A percentile compares a stretch with the other conserved stretches of the same genome.
These are phyloP conservation scores for Lysandra bellargus DNA, from an alignment of 2,888 invertebrate genomes.

Conservation along the genomic window DNA sequence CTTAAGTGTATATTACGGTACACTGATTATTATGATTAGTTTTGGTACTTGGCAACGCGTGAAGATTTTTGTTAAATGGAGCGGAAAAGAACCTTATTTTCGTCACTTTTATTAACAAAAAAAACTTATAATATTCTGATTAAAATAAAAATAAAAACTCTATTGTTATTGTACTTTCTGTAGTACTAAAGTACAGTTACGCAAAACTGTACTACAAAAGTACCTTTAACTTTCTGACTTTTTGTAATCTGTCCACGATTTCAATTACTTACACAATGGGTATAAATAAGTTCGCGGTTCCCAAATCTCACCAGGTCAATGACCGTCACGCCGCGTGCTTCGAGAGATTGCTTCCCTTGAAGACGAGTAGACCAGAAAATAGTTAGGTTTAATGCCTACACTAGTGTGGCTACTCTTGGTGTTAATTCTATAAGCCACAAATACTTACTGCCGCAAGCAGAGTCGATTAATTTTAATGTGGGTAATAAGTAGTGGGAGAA, in stretches of 20 bases:
- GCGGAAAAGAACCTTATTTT: neutral
- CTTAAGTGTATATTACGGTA: no score
- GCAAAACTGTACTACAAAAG: neutral
- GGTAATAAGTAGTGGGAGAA: no score
- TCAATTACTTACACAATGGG: constrained; percentile 56
- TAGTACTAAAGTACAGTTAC: neutral
- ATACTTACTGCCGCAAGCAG: no score
- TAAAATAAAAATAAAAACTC: neutral
- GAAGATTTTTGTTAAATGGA: neutral
- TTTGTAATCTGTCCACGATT: constrained; percentile 41
- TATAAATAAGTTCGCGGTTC: constrained; percentile 51
- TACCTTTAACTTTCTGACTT: neutral
- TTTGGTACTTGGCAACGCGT: no score
- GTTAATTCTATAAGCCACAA: no score
- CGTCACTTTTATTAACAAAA: neutral
- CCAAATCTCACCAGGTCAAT: constrained; percentile 70
- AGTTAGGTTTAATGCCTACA: neutral
- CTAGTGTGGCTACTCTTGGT: no score
- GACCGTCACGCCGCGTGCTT: constrained; percentile 51
- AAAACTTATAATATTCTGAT: neutral
- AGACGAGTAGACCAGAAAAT: constrained; percentile 20
- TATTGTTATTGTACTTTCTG: neutral
- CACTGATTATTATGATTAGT: no score
- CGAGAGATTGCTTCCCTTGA: constrained; percentile 23
- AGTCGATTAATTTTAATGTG: no score